Evolutionary conservation across 92 coral and sea anemone species (phyloP).

Genomic region (Hydrozoanthus gracilis): DNA sequence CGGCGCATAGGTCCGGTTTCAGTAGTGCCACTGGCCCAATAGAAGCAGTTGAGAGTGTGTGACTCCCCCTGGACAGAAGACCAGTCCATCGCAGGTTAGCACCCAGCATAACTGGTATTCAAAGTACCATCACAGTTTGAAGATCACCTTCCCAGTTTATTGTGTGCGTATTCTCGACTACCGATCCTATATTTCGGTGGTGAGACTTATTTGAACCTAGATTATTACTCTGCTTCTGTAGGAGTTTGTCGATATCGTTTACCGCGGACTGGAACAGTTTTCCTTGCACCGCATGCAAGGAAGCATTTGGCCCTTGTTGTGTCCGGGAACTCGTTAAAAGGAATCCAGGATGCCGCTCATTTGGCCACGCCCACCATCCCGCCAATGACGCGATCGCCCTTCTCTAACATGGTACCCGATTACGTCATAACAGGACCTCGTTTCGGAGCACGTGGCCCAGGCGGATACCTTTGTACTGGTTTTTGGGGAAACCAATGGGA

Average conservation of each 20-base stretch:
- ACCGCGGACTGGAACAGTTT: conserved; percentile 81
- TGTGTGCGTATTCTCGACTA: too few relatives aligned
- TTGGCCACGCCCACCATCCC: conserved; percentile 97
- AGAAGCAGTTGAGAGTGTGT: too few relatives aligned
- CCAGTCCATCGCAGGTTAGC: too few relatives aligned
- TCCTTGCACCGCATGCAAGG: conserved; percentile 89
- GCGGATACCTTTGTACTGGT: conserved; percentile 93
- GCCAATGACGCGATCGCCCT: conserved; percentile 98
- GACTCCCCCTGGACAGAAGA: too few relatives aligned
- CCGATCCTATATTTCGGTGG: too few relatives aligned
- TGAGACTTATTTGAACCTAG: not conserved
- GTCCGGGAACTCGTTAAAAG: conserved; percentile 88
- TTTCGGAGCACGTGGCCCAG: conserved; percentile 94
- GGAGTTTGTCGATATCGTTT: conserved; percentile 74
- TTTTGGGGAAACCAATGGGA: conserved; percentile 99
- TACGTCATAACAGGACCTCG: conserved; percentile 97
- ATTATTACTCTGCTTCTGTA: conserved; percentile 18
- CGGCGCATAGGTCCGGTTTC: too few relatives aligned
- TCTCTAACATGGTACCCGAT: conserved; percentile 97
- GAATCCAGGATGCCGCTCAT: conserved; percentile 81
- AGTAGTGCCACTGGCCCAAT: too few relatives aligned
- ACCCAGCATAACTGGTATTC: too few relatives aligned
- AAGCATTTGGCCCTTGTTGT: conserved; percentile 86
- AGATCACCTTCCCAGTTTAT: too few relatives aligned
- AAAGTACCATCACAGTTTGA: too few relatives aligned